Evolutionary conservation across 2,888 invertebrate species (phyloP).

Genomic region (Himalopsyche japonica): DNA sequence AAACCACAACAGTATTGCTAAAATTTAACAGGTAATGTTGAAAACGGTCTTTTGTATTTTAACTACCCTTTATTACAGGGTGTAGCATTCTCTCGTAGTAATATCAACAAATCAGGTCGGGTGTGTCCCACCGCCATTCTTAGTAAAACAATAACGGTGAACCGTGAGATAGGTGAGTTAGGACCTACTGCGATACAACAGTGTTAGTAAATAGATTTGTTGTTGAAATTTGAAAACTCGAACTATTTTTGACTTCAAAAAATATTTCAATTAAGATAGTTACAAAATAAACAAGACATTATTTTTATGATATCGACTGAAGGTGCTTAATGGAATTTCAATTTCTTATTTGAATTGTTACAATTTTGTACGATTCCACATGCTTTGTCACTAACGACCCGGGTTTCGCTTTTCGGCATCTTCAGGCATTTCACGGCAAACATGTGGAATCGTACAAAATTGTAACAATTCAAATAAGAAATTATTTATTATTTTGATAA

Average conservation of each 20-base stretch:
- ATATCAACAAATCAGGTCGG: slow-evolving; percentile 17
- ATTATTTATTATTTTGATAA: too few relatives aligned
- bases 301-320: too few relatives aligned
- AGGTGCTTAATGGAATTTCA: too few relatives aligned
- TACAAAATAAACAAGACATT: too few relatives aligned
- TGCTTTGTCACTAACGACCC: too few relatives aligned
- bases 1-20: background rate
- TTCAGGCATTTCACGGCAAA: too few relatives aligned
- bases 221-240: background rate
- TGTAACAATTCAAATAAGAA: too few relatives aligned
- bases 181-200: background rate
- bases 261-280: too few relatives aligned
- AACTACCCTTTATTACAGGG: background rate
- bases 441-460: too few relatives aligned
- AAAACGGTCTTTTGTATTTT: background rate
- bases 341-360: too few relatives aligned
- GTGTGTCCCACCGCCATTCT: slow-evolving; percentile 5
- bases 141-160: slow-evolving; percentile 17
- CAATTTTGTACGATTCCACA: too few relatives aligned
- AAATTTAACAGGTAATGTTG: background rate
- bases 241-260: background rate
- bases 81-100: background rate
- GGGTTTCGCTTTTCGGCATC: too few relatives aligned
- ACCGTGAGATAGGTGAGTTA: background rate
- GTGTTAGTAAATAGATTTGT: background rate